Evolutionary conservation across 2,888 invertebrate genomes (phyloP).

Genomic region (Drosophila mettleri): DNA sequence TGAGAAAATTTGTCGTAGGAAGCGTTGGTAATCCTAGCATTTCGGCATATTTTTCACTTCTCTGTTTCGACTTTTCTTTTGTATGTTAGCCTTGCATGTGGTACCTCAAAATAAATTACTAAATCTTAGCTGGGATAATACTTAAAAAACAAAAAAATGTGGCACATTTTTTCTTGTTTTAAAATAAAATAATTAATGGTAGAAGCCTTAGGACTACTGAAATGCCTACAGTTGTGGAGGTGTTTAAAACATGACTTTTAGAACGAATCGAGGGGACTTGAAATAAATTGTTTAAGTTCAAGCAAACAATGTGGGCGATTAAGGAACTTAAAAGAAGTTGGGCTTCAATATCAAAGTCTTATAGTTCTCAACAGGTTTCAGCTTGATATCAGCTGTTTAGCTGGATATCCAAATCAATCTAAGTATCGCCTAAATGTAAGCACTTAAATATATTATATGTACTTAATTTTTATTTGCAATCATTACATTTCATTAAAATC

Average conservation of each 20-base stretch:
- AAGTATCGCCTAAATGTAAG: no score
- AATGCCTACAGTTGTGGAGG: slow-evolving; percentile 41
- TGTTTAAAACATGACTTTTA: slow-evolving; percentile 13
- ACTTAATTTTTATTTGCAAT: not conserved
- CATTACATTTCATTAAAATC: slow-evolving; percentile 12
- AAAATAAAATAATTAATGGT: slow-evolving; percentile 54
- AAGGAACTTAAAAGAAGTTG: not conserved
- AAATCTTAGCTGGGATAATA: slow-evolving; percentile 66
- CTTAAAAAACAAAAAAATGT: slow-evolving; percentile 21
- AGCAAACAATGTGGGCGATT: slow-evolving; percentile 14
- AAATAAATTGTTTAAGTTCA: slow-evolving; percentile 27
- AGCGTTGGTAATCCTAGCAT: slow-evolving; percentile 57
- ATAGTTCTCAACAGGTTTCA: slow-evolving; percentile 1
- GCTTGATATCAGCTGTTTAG: not conserved
- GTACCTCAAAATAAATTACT: slow-evolving; percentile 69
- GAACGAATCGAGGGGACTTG: not conserved
- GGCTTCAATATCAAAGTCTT: not conserved
- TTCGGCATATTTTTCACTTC: slow-evolving; percentile 17
- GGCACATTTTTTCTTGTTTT: slow-evolving; percentile 17
- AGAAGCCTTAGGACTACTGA: slow-evolving; percentile 35
- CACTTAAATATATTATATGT: not conserved
- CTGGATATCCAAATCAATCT: no score
- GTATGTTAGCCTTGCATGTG: slow-evolving; percentile 66
- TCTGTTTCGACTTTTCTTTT: not conserved
- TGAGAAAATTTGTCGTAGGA: slow-evolving; percentile 64